Percentiles rank a stretch among this genome's conserved stretches.
These are phyloP conservation scores for Heteronetta atricapilla DNA, from an alignment of 2,113 vertebrate genomes.

Conservation along the genomic window DNA sequence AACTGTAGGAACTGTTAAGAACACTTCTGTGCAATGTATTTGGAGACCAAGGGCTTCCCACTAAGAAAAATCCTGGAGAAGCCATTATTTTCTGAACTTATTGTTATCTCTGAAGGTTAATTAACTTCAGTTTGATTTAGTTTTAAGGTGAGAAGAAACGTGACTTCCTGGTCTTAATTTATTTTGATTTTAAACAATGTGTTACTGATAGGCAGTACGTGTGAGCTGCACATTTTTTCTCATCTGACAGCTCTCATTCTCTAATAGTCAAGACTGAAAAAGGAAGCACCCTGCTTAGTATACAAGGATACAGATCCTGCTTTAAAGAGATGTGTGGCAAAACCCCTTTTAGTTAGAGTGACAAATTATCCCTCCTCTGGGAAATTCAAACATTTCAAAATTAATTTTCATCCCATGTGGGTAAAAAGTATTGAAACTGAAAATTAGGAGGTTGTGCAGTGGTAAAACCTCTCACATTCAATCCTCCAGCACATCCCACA, in stretches of 20 bases:
- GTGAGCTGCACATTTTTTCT: neutral
- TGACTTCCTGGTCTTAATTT: neutral
- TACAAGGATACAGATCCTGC: neutral
- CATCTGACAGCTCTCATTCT: neutral
- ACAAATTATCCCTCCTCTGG: neutral
- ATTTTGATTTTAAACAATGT: neutral
- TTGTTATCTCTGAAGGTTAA: neutral
- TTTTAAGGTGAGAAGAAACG: neutral
- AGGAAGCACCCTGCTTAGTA: neutral
- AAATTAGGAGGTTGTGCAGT: neutral
- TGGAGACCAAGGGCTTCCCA: neutral
- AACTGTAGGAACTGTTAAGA: conserved; percentile 24
- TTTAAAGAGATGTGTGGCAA: neutral
- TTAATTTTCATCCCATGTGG: neutral
- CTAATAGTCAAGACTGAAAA: neutral
- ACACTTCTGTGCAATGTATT: neutral
- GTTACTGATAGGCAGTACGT: neutral
- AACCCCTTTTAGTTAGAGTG: neutral
- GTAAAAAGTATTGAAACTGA: neutral
- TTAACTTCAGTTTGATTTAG: neutral
- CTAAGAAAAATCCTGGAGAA: neutral
- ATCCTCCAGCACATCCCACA: neutral
- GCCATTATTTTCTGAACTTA: neutral
- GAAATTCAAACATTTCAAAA: neutral
- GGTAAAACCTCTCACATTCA: neutral